A percentile compares a stretch with the other conserved stretches of the same genome.
Evolutionary conservation across 1,140 invertebrate species (phyloP).

Genomic region (Leptinotarsa lineolata): DNA sequence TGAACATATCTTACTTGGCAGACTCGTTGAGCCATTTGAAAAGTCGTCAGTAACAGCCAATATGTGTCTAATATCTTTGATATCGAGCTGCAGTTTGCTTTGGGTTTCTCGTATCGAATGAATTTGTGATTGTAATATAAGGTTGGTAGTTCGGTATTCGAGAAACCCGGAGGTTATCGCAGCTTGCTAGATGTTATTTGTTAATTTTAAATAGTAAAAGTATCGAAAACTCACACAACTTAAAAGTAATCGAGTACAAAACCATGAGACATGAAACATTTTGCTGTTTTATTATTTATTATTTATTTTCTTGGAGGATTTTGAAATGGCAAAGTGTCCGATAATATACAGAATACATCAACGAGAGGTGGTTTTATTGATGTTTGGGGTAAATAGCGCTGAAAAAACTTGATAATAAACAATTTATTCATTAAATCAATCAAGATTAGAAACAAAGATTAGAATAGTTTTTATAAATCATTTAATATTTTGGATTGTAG

Average conservation of each 20-base stretch:
- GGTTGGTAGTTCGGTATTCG: conserved; percentile 22
- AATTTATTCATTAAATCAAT: too few relatives aligned
- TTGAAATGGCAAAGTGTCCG: conserved; percentile 27
- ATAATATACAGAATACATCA: conserved; percentile 23
- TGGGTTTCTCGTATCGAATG: conserved; percentile 15
- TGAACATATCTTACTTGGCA: too few relatives aligned
- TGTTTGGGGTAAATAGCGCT: neutral
- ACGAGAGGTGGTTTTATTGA: neutral
- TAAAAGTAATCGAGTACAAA: conserved; percentile 35
- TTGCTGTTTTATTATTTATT: conserved; percentile 29
- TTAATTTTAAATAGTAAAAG: conserved; percentile 23
- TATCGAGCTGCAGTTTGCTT: neutral
- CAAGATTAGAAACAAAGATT: too few relatives aligned
- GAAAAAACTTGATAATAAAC: too few relatives aligned
- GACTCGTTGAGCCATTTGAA: too few relatives aligned
- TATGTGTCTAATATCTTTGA: conserved; percentile 3
- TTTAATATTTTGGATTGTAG: too few relatives aligned
- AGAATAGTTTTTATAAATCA: too few relatives aligned
- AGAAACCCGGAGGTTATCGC: conserved; percentile 1
- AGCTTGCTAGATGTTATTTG: conserved; percentile 27
- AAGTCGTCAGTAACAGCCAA: neutral
- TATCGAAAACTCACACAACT: conserved; percentile 29
- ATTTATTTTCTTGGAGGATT: conserved; percentile 25
- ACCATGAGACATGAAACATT: conserved; percentile 23
- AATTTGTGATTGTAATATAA: conserved; percentile 29